Percentiles rank a stretch among this genome's conserved stretches.
phyloP scores from a whole-genome alignment of 1,140 invertebrate genomes.

The Protaetia brevitarsis region DNA sequence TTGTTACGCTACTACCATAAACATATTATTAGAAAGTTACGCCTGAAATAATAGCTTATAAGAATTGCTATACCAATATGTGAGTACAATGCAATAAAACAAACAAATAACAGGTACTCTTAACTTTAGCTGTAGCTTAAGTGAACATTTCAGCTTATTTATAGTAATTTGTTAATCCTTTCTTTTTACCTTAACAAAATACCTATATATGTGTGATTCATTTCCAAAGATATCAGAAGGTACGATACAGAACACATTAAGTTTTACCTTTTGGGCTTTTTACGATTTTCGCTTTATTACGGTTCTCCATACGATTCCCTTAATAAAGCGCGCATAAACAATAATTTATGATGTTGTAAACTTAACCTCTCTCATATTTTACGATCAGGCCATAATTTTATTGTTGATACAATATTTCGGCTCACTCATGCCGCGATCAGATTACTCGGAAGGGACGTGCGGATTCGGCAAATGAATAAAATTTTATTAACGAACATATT shows the following conservation, averaged over 20 bases:
- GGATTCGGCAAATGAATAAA: constrained; percentile 15
- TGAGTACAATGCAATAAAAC: too few relatives aligned
- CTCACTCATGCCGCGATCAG: neutral
- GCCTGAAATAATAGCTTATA: too few relatives aligned
- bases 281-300: neutral
- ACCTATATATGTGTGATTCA: too few relatives aligned
- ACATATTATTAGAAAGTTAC: too few relatives aligned
- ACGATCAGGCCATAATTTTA: neutral
- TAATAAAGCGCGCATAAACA: neutral
- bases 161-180: too few relatives aligned
- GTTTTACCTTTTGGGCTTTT: neutral
- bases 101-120: too few relatives aligned
- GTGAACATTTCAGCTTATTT: too few relatives aligned
- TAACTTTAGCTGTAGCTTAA: too few relatives aligned
- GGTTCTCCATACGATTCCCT: neutral
- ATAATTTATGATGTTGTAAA: constrained; percentile 2
- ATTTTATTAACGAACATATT: constrained; percentile 16
- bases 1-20: too few relatives aligned
- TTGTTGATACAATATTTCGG: neutral
- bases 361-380: constrained; percentile 8
- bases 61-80: too few relatives aligned
- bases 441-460: neutral
- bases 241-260: neutral
- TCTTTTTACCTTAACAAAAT: neutral
- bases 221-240: too few relatives aligned